Conservation (phyloP, 1,140 invertebrate genomes). For the Lethrus apterus region DNA sequence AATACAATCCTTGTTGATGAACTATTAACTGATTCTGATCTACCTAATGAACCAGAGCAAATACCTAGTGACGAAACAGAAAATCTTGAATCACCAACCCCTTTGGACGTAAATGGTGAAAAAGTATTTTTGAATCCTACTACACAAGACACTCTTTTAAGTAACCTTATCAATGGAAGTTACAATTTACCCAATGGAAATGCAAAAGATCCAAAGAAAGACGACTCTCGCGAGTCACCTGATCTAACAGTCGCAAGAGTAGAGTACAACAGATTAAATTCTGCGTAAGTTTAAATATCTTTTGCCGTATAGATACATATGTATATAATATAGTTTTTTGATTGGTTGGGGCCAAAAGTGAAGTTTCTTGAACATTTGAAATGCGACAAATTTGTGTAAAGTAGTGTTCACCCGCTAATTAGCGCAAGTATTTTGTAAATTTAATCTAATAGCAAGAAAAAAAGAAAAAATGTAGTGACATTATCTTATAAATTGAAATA, state of each 20-base stretch:
- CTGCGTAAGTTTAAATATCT: constrained; percentile 7
- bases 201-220: constrained; percentile 4
- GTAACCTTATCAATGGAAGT: constrained; percentile 29
- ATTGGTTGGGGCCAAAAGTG: too few species aligned
- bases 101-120: constrained; percentile 4
- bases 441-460: too few species aligned
- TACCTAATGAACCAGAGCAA: constrained; percentile 5
- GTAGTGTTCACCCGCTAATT: too few species aligned
- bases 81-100: constrained; percentile 1
- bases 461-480: too few species aligned
- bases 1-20: constrained; percentile 14
- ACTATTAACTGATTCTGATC: constrained; percentile 18
- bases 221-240: not conserved
- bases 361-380: too few species aligned
- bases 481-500: too few species aligned
- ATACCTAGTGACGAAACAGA: not conserved
- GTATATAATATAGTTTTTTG: too few species aligned
- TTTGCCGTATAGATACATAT: not conserved
- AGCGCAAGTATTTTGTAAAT: too few species aligned
- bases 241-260: not conserved
- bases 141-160: constrained; percentile 28
- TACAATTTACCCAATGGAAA: constrained; percentile 17
- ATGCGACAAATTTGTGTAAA: too few species aligned
- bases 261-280: constrained; percentile 11
- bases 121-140: constrained; percentile 31